These are phyloP conservation scores for Diuraphis noxia DNA, from an alignment of 1,140 invertebrate genomes.

Conservation along the genomic window DNA sequence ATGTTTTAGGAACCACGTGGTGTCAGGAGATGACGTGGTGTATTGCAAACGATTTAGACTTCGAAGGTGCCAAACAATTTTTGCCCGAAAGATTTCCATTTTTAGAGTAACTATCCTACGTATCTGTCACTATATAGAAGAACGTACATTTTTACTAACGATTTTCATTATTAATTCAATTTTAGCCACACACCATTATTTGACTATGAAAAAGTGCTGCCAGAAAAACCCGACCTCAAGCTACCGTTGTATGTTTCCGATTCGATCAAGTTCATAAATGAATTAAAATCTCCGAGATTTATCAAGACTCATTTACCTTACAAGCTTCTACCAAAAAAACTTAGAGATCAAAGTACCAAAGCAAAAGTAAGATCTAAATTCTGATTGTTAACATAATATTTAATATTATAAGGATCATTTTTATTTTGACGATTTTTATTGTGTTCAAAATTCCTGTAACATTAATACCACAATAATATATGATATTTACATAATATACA, in stretches of 20 bases:
- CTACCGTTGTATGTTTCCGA: conserved; percentile 60
- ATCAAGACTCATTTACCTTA: conserved; percentile 76
- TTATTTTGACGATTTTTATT: neutral
- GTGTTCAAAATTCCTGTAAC: neutral
- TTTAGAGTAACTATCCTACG: conserved; percentile 69
- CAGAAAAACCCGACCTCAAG: conserved; percentile 57
- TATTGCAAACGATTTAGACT: conserved; percentile 73
- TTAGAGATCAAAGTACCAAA: conserved; percentile 62
- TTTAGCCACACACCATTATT: conserved; percentile 60
- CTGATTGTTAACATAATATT: too few relatives aligned
- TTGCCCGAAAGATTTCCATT: conserved; percentile 72
- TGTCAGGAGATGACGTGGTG: conserved; percentile 81
- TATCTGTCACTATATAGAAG: neutral
- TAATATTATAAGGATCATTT: neutral
- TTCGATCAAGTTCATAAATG: conserved; percentile 61
- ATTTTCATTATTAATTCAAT: conserved; percentile 12
- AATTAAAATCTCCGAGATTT: conserved; percentile 63
- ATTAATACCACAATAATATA: neutral
- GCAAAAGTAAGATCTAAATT: conserved; percentile 60
- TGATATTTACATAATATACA: too few relatives aligned
- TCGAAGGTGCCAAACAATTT: conserved; percentile 65
- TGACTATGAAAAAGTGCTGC: conserved; percentile 58
- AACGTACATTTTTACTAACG: neutral
- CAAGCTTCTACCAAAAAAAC: conserved; percentile 67
- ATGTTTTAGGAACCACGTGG: conserved; percentile 75